A percentile compares a stretch with the other conserved stretches of the same genome.
Conservation (phyloP, 2,888 invertebrate species). For the Meiosimyza decipiens region DNA sequence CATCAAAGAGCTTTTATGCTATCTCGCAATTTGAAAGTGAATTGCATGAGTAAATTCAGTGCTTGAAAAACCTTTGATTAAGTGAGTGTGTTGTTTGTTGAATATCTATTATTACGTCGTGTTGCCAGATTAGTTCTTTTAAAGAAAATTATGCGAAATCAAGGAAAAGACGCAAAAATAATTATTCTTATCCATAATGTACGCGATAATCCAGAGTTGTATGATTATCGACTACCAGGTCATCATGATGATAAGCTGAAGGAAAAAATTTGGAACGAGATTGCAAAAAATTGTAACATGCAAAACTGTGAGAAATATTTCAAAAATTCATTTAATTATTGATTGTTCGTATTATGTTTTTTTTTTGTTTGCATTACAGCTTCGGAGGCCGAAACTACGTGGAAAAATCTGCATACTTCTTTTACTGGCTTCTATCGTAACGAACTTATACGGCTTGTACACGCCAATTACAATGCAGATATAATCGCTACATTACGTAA, state of each 20-base stretch:
- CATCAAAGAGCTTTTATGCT: no score
- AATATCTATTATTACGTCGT: not conserved
- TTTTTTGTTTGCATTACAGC: not conserved
- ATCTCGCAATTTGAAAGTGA: no score
- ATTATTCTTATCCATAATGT: slow-evolving; percentile 32
- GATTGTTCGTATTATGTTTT: not conserved
- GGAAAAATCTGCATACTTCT: slow-evolving; percentile 28
- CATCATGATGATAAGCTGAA: slow-evolving; percentile 25
- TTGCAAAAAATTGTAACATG: slow-evolving; percentile 23
- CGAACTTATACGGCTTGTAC: slow-evolving; percentile 34
- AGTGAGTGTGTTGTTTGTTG: no score
- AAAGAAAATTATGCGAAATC: not conserved
- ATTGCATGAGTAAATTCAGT: no score
- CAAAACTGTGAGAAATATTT: slow-evolving; percentile 29
- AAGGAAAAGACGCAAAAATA: slow-evolving; percentile 29
- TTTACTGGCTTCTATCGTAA: slow-evolving; percentile 36
- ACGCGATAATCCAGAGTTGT: slow-evolving; percentile 27
- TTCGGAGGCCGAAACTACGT: slow-evolving; percentile 26
- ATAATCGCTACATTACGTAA: slow-evolving; percentile 23
- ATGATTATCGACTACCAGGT: slow-evolving; percentile 31
- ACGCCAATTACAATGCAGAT: slow-evolving; percentile 31
- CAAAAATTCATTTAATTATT: not conserved
- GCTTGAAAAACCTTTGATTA: no score
- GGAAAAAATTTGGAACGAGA: slow-evolving; percentile 22
- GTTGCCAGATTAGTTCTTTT: not conserved